Base-by-base conservation (phyloP, 2,113 vertebrate genomes). In the Onychorhynchus coronatus region DNA sequence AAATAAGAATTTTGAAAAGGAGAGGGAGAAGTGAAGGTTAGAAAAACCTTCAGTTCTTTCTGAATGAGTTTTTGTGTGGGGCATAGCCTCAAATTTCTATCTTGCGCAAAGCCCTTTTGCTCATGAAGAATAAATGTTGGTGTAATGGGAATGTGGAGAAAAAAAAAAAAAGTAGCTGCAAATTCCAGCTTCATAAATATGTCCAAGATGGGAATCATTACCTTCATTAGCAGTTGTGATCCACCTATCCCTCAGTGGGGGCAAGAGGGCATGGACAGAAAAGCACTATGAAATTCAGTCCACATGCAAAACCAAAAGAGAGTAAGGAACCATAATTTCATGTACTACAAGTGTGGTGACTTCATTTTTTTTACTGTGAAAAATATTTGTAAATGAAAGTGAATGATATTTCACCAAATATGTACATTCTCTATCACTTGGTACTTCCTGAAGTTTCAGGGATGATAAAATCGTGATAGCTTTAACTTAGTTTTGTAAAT, bases 241-340 rank as follows among this genome's bases (percentile, higher is more conserved):
- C 22, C 16, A 33, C 9, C n/a, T 53, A 4, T 11, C 30, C 4
- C 8, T 8, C 2, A 5, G 4, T 2, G 8, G 11, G 13, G 11
- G 4, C 9, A 44, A 49, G 25, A 10, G 4, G 16, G 4, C 2
- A 37, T 3, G 63, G 58, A 13, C 5, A 59, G 30, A 68, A 63
- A 67, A 65, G 2, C 2, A 1, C 6, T 6, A 3, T 21, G 5
- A 55, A 74, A 74, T 67, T 65, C 11, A 71, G 9, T 46, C 33
- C 15, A 11, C 1, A 3, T 37, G n/a, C 7, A 15, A 47, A 50
- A 72, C 14, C 24, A 50, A 30, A 50, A 47, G 16, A 47, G 22
- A 49, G 8, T 56, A 30, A 61, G 20, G 22, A 84, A 52, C 14
- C 13, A 13, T 65, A 55, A 66, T 47, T 83, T 89, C 9, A 56